phyloP scores from a whole-genome alignment of 1,140 invertebrate genomes.

The Hyphantria cunea region DNA sequence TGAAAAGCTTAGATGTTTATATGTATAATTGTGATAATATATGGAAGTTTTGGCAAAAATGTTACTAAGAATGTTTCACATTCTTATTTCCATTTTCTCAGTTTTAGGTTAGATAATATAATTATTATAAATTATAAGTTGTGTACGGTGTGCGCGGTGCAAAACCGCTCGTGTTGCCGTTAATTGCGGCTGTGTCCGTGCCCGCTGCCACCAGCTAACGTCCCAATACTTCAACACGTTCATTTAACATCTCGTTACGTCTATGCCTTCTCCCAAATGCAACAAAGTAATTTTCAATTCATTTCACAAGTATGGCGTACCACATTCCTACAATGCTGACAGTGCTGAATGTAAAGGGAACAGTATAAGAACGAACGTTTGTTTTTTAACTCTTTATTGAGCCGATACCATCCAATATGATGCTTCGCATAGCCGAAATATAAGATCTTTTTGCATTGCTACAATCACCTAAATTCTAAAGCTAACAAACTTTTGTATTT shows the following conservation, averaged over 20 bases:
- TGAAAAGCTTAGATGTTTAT: constrained; percentile 74
- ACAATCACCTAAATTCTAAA: too few relatives aligned
- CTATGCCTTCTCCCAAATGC: constrained; percentile 41
- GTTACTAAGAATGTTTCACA: constrained; percentile 59
- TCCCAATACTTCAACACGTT: constrained; percentile 31
- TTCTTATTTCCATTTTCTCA: constrained; percentile 59
- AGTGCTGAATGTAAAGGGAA: constrained; percentile 24
- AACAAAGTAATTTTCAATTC: constrained; percentile 55
- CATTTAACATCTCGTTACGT: constrained; percentile 16
- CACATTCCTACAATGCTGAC: not conserved
- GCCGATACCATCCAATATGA: not conserved
- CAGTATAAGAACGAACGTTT: not conserved
- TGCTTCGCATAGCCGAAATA: not conserved
- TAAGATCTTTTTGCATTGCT: too few relatives aligned
- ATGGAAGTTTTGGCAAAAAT: constrained; percentile 77
- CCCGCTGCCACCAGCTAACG: constrained; percentile 23
- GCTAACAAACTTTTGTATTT: too few relatives aligned
- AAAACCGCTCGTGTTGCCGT: not conserved
- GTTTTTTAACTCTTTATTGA: not conserved
- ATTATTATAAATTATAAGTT: constrained; percentile 30
- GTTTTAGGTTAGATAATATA: constrained; percentile 55
- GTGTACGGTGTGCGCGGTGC: constrained; percentile 1
- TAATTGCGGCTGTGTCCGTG: not conserved
- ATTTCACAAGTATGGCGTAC: constrained; percentile 20
- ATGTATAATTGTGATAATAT: constrained; percentile 79